These are phyloP conservation scores for Acleris laterana DNA, from an alignment of 2,888 invertebrate species.

Conservation along the genomic window DNA sequence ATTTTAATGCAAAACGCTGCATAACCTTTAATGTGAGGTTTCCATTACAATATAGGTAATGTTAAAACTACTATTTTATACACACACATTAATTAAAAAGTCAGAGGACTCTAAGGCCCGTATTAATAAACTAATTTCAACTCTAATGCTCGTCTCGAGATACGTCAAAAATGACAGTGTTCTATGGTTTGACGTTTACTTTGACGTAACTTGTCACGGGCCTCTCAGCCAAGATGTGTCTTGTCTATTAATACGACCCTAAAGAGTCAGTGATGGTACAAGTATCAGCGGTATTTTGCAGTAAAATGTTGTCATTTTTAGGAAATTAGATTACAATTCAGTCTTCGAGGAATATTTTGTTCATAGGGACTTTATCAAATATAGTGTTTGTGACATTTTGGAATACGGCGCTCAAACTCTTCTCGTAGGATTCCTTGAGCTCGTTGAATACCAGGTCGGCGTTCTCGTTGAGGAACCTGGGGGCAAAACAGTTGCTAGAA, in stretches of 20 bases:
- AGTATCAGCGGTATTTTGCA: not conserved
- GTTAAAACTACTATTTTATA: too few species aligned
- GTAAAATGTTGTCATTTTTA: not conserved
- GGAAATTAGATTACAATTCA: conserved; percentile 41
- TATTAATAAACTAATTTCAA: too few species aligned
- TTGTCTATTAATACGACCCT: too few species aligned
- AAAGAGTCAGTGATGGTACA: too few species aligned
- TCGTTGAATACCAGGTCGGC: conserved; percentile 87
- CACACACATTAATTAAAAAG: too few species aligned
- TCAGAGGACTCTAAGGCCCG: too few species aligned
- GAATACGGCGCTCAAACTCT: conserved; percentile 87
- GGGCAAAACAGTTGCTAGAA: too few species aligned
- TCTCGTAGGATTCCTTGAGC: conserved; percentile 87
- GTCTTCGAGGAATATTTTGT: conserved; percentile 84
- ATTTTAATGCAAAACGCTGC: not conserved
- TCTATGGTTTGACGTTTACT: too few species aligned
- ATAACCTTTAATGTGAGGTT: not conserved
- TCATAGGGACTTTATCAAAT: conserved; percentile 87
- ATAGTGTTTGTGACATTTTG: conserved; percentile 87
- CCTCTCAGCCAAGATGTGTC: too few species aligned
- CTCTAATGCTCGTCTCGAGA: too few species aligned
- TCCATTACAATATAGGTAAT: not conserved
- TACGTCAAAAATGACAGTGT: too few species aligned
- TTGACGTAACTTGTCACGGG: too few species aligned
- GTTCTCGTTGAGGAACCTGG: conserved; percentile 87